Evolutionary conservation across 2,113 vertebrate genomes (phyloP).

Genomic region (Dipodomys spectabilis): DNA sequence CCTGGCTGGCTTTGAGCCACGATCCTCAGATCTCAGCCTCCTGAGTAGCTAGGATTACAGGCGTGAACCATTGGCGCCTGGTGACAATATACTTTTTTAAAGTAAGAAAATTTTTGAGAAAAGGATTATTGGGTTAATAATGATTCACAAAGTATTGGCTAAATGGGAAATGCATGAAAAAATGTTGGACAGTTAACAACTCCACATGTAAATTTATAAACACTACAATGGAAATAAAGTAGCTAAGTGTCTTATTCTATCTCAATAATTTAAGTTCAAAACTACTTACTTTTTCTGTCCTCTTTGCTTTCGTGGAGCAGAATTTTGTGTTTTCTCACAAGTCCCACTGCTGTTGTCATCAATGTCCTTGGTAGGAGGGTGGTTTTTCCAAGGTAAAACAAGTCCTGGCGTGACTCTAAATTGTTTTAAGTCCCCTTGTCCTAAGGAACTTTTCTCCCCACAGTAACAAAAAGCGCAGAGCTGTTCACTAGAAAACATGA

Average conservation of each 20-base stretch:
- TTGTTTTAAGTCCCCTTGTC: slow-evolving; percentile 95
- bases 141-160: neutral
- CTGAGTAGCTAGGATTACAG: too few relatives aligned
- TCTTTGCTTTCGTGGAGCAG: slow-evolving; percentile 85
- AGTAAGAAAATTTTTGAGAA: neutral
- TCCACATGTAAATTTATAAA: neutral
- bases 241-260: neutral
- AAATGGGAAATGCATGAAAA: neutral
- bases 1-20: too few relatives aligned
- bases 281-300: slow-evolving; percentile 90
- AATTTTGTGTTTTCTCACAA: slow-evolving; percentile 85
- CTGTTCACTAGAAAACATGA: slow-evolving; percentile 89
- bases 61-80: too few relatives aligned
- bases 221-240: neutral
- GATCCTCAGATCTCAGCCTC: too few relatives aligned
- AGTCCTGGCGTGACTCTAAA: slow-evolving; percentile 95
- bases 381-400: slow-evolving; percentile 88
- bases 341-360: slow-evolving; percentile 89
- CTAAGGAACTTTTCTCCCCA: slow-evolving; percentile 93
- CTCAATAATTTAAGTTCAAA: neutral
- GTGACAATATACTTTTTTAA: neutral
- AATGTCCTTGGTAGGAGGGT: slow-evolving; percentile 89
- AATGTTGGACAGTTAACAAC: neutral
- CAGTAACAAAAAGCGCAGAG: slow-evolving; percentile 99
- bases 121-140: neutral